These are phyloP conservation scores for Paedocypris sp. DNA, from an alignment of 2,113 vertebrate genomes.

Conservation along the genomic window DNA sequence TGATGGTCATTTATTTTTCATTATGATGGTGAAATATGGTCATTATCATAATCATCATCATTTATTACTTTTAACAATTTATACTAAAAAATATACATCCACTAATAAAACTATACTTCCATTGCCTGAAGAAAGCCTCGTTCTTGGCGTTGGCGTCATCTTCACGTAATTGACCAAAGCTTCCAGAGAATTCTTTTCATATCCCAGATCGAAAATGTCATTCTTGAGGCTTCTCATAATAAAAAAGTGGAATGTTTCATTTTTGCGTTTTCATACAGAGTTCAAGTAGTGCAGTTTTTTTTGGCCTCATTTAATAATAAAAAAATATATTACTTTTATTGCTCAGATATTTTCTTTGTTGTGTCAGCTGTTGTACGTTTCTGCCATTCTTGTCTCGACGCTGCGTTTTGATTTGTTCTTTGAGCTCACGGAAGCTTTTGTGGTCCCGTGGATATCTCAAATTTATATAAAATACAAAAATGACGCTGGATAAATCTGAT, in stretches of 20 bases:
- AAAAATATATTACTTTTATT: not conserved
- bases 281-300: not conserved
- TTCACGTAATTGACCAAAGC: not conserved
- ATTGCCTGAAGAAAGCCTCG: too few relatives aligned
- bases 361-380: not conserved
- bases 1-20: too few relatives aligned
- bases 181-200: constrained; percentile 12
- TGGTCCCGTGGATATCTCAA: too few relatives aligned
- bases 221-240: not conserved
- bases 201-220: constrained; percentile 1
- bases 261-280: not conserved
- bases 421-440: too few relatives aligned
- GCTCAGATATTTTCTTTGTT: not conserved
- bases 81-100: too few relatives aligned
- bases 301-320: not conserved
- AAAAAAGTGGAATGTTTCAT: not conserved
- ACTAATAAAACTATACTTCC: too few relatives aligned
- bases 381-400: not conserved
- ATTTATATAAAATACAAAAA: too few relatives aligned
- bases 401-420: not conserved
- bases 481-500: too few relatives aligned
- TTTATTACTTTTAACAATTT: too few relatives aligned
- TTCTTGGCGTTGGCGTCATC: too few relatives aligned
- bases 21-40: too few relatives aligned
- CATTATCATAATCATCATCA: too few relatives aligned